A percentile compares a stretch with the other conserved stretches of the same genome.
Evolutionary conservation across 2,888 invertebrate genomes (phyloP).

Genomic region (Phasia obesa): DNA sequence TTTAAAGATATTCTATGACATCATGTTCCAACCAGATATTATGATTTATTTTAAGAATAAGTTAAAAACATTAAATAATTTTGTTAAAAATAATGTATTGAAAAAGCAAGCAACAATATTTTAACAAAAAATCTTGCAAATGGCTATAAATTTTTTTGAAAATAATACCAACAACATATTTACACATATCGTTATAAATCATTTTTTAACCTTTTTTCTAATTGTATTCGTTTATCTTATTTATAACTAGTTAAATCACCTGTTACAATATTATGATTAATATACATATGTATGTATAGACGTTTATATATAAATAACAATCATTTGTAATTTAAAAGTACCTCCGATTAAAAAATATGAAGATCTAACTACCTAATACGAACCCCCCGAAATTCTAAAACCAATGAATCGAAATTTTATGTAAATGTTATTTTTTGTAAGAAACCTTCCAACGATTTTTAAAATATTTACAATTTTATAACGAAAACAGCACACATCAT

Average conservation of each 20-base stretch:
- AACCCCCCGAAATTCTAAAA: slow-evolving; percentile 22
- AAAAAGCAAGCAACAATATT: background rate
- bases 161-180: background rate
- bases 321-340: slow-evolving; percentile 67
- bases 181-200: background rate
- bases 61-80: background rate
- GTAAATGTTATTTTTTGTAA: slow-evolving; percentile 29
- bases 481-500: slow-evolving; percentile 32
- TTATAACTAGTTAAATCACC: slow-evolving; percentile 18
- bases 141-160: background rate
- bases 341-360: slow-evolving; percentile 63
- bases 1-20: too few species aligned
- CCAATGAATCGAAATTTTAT: slow-evolving; percentile 24
- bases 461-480: slow-evolving; percentile 66
- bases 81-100: background rate
- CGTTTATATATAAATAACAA: slow-evolving; percentile 48
- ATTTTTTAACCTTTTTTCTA: background rate
- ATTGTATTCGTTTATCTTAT: background rate
- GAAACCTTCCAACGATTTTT: slow-evolving; percentile 39
- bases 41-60: too few species aligned
- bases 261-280: slow-evolving; percentile 14
- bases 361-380: slow-evolving; percentile 40
- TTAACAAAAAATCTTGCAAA: background rate
- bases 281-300: too few species aligned
- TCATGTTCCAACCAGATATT: too few species aligned